These are phyloP conservation scores for Muntiacus muntjak DNA, from an alignment of 2,113 vertebrate species.

Conservation along the genomic window DNA sequence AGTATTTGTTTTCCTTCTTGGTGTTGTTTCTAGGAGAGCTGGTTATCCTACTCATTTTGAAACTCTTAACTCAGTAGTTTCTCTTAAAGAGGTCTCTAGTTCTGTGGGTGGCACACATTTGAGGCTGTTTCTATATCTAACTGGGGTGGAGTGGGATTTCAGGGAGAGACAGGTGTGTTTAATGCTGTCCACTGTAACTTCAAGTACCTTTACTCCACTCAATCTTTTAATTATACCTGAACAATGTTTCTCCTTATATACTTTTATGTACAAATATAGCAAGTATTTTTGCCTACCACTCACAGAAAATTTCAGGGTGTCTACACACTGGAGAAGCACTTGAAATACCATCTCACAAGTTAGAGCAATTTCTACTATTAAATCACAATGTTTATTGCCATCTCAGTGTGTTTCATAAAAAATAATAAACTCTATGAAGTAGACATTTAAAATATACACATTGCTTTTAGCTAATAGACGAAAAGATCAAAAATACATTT, in stretches of 20 bases:
- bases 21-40: slow-evolving; percentile 46
- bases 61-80: background rate
- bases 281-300: background rate
- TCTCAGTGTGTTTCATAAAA: background rate
- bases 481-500: background rate
- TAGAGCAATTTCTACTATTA: background rate
- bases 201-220: background rate
- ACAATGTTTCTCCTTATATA: background rate
- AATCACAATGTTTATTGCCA: background rate
- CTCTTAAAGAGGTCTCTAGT: background rate
- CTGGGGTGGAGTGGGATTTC: background rate
- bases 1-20: slow-evolving; percentile 31
- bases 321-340: background rate
- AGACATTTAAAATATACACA: background rate
- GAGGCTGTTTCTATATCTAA: background rate
- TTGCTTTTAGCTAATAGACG: background rate
- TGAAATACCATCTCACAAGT: background rate
- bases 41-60: slow-evolving; percentile 33
- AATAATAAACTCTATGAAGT: background rate
- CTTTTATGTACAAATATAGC: background rate
- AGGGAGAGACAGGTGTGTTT: background rate
- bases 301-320: background rate
- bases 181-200: background rate
- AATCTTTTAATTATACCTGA: background rate
- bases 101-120: background rate